Conservation (phyloP, 2,888 invertebrate genomes). For the Myathropa florea region DNA sequence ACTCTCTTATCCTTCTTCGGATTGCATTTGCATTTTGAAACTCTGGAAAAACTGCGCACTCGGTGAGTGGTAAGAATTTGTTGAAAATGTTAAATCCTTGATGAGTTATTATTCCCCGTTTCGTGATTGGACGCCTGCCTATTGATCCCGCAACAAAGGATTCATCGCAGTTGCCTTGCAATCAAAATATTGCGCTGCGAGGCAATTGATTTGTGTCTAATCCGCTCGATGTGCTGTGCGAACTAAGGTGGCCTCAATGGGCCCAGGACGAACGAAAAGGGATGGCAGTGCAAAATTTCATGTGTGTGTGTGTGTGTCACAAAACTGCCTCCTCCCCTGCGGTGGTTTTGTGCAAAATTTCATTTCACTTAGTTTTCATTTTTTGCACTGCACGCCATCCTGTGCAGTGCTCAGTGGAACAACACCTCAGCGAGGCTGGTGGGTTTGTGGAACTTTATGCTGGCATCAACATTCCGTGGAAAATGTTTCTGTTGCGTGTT, state of each 20-base stretch:
- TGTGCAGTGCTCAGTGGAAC: background rate
- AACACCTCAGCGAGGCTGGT: background rate
- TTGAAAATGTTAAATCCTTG: constrained; percentile 56
- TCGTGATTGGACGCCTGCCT: constrained; percentile 22
- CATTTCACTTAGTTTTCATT: constrained; percentile 42
- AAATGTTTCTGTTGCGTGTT: constrained; percentile 45
- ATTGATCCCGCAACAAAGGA: constrained; percentile 52
- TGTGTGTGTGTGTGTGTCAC: constrained; percentile 1
- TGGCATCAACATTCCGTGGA: constrained; percentile 28
- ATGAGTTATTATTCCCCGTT: constrained; percentile 46
- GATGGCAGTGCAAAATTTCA: background rate
- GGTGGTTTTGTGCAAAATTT: constrained; percentile 58
- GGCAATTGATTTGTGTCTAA: constrained; percentile 63
- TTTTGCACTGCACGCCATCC: background rate
- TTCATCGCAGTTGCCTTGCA: no score
- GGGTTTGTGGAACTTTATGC: constrained; percentile 23
- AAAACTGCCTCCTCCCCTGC: constrained; percentile 31
- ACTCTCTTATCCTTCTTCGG: background rate
- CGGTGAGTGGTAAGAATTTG: background rate
- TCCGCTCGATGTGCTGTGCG: constrained; percentile 36
- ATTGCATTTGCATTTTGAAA: constrained; percentile 35
- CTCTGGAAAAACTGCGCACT: background rate
- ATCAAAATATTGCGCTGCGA: constrained; percentile 62
- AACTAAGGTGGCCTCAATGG: constrained; percentile 11
- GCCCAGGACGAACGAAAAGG: constrained; percentile 2